Base-by-base conservation (phyloP, 2,797 vertebrate genomes). In the Eleutherodactylus coqui region DNA sequence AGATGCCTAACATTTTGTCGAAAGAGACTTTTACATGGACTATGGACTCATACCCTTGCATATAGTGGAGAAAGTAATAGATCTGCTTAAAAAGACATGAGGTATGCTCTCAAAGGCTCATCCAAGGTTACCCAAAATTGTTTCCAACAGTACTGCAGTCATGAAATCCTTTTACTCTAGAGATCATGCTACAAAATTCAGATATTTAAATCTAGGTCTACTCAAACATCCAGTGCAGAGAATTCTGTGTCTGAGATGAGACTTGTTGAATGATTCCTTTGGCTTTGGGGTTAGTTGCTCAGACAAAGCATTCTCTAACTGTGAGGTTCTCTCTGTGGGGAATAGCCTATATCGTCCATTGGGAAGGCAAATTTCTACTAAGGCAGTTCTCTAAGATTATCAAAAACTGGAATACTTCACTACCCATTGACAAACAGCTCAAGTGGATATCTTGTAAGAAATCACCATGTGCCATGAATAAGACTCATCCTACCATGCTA, bases 281-380 rank as follows among this genome's bases (percentile, higher is more conserved):
- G 53, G 51, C 27, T 81, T 81, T 47, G 58, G 47, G 49, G 38
- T 67, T 10, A 81, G 24, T n/a, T 67, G 13, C 6, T 41, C 43
- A 43, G 43, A 67, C n/a, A 80, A 80, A 32, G 2, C 55, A 64
- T 64, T 80, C 17, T 64, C 78, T 29, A 64, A 53, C 2, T 8
- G 36, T 43, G 78, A 36, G 41, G 36, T 80, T 45, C 60, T 81
- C 7, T 32, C 58, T 45, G 49, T 67, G 24, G 79, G 67, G 34
- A 60, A 79, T 24, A 79, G 77, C 34, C 36, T 79, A 60, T 79
- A 38, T 60, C 51, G 60, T 43, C 51, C 77, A 60, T 34, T 79
- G 21, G 77, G 32, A 16, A 62, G 77, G 77, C n/a, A 60, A 47
- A 81, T 75, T 27, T n/a, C 24, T 75, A 21, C 16, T 75, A 29